Conservation (phyloP, 92 coral and sea anemone species). For the Heliopora coerulea region DNA sequence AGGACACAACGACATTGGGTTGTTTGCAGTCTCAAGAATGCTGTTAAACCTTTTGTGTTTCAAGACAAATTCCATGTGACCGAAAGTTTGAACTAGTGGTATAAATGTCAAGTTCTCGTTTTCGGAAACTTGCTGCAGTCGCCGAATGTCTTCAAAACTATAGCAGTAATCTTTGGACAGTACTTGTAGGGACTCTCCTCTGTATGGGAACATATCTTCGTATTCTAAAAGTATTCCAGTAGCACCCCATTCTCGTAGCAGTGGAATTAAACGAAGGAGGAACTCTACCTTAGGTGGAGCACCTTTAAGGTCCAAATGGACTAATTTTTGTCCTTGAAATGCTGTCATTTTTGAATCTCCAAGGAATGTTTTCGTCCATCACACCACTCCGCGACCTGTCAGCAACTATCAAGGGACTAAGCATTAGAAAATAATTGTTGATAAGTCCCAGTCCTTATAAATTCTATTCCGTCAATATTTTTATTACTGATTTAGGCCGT, state of each 20-base stretch:
- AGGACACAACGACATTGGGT: slow-evolving; percentile 76
- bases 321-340: slow-evolving; percentile 77
- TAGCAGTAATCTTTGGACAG: slow-evolving; percentile 68
- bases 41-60: slow-evolving; percentile 66
- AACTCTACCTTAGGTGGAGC: slow-evolving; percentile 91
- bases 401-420: too few species aligned
- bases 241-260: slow-evolving; percentile 88
- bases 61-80: slow-evolving; percentile 84
- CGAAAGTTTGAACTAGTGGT: slow-evolving; percentile 86
- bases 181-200: slow-evolving; percentile 57
- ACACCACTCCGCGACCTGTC: neutral
- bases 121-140: slow-evolving; percentile 56
- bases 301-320: slow-evolving; percentile 91
- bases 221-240: slow-evolving; percentile 91
- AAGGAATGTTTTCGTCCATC: too few species aligned
- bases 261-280: slow-evolving; percentile 74
- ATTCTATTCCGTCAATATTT: too few species aligned
- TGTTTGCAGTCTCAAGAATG: slow-evolving; percentile 58
- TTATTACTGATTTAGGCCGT: too few species aligned
- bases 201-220: slow-evolving; percentile 93
- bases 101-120: slow-evolving; percentile 59
- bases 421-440: too few species aligned
- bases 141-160: slow-evolving; percentile 56
- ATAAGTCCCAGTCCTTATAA: too few species aligned
- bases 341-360: slow-evolving; percentile 16